phyloP scores from a whole-genome alignment of 2,113 vertebrate genomes.

The Xenopus laevis region DNA sequence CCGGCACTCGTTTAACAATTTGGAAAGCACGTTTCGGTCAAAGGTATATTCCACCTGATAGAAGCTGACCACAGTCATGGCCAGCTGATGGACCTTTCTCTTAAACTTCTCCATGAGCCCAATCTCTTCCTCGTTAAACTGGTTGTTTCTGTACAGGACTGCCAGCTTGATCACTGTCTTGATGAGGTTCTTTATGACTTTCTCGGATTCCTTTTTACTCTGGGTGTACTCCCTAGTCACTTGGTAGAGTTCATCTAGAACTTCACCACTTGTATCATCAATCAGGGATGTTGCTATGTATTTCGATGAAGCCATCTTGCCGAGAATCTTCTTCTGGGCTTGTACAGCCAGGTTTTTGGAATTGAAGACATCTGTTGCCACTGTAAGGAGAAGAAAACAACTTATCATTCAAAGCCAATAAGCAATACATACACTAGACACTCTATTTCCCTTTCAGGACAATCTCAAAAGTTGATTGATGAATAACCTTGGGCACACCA shows the following conservation, averaged over 20 bases:
- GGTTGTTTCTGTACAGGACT: conserved; percentile 77
- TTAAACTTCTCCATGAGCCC: conserved; percentile 76
- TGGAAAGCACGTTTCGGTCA: conserved; percentile 73
- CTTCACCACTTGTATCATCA: conserved; percentile 81
- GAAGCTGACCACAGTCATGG: conserved; percentile 83
- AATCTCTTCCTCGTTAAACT: conserved; percentile 78
- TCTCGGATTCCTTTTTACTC: conserved; percentile 76
- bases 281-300: conserved; percentile 78
- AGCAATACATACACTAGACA: too few species aligned
- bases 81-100: conserved; percentile 81
- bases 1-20: conserved; percentile 71
- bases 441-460: conserved; percentile 3
- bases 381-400: conserved; percentile 44
- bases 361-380: conserved; percentile 78
- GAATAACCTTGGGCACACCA: background rate
- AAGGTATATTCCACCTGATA: conserved; percentile 83
- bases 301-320: conserved; percentile 78
- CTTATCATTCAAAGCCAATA: background rate
- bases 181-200: conserved; percentile 80
- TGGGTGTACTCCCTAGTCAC: conserved; percentile 78
- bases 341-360: conserved; percentile 82
- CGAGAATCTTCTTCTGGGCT: conserved; percentile 84
- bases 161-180: conserved; percentile 81
- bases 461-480: background rate
- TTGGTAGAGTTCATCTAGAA: conserved; percentile 80